Conservation (phyloP, 2,113 vertebrate genomes). For the Pteronura brasiliensis region DNA sequence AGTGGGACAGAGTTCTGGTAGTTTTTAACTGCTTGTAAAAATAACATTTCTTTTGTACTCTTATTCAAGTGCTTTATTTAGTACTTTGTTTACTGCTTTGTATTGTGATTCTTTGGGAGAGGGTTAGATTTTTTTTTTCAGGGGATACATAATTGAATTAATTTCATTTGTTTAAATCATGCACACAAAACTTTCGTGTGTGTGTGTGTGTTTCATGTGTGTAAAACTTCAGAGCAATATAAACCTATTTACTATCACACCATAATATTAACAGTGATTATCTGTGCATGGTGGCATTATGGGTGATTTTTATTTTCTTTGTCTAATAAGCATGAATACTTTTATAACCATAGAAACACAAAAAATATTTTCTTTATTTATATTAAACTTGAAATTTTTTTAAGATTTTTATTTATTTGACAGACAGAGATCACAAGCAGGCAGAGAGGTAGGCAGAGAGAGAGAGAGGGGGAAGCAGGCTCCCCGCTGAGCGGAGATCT, state of each 20-base stretch:
- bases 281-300: neutral
- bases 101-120: neutral
- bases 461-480: no score
- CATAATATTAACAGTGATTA: neutral
- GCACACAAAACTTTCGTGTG: neutral
- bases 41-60: neutral
- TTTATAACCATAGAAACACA: constrained; percentile 13
- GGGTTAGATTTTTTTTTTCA: neutral
- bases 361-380: neutral
- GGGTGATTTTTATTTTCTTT: constrained; percentile 4
- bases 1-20: neutral
- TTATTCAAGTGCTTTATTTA: neutral
- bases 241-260: neutral
- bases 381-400: neutral
- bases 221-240: neutral
- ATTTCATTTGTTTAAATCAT: constrained; percentile 8
- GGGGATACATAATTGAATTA: neutral
- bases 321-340: neutral
- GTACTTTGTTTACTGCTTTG: neutral
- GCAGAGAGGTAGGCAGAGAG: no score
- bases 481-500: no score
- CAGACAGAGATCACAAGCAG: no score
- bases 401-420: no score
- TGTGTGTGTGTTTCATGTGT: neutral
- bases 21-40: neutral